Evolutionary conservation across 1,140 invertebrate genomes (phyloP), one percentile per base, ranked within the genome.

Genomic region (Temnothorax nylanderi): DNA sequence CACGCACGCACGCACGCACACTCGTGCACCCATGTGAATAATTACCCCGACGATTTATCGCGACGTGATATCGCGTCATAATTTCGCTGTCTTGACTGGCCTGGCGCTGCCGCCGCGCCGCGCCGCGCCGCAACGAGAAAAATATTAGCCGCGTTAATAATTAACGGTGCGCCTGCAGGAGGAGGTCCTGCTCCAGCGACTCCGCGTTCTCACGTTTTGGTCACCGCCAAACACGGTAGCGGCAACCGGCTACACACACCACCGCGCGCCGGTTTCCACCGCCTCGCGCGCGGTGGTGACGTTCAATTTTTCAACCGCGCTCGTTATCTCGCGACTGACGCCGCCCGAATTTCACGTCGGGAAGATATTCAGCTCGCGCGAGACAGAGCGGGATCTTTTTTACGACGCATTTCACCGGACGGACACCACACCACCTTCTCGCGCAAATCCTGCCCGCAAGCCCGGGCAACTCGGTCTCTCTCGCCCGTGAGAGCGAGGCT

Each of bases 31-130:
- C 37, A 41, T 56, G 64, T 91, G 89, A 91, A 87, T 91, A 91
- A 91, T 91, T 87, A 87, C 72, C 41, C 62, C 6, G 78, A 64
- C 77, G 87, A 91, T 91, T 91, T 91, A 91, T 91, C 89, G 89
- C 90, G 87, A 84, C 84, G 89, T 60, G 84, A 91, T 90, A 91
- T 90, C 89, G 87, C 54, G 82, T 88, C 89, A 86, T 91, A 91
- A 91, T 89, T 88, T 44, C 84, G 75, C 88, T 41, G 87, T 58
- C 72, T 78, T 74, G 74, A 72, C 51, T 64, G 81, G 72, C 51
- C 69, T 16, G 69, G 54, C 72, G 67, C 60, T 34, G 60, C 49
- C 49, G 76, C 47, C 72, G 78, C 26, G 26, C 26, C 1, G 26
- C 26, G 26, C 72, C 72, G 75, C 74, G 85, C 72, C 72, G 75